Conservation (phyloP, 2,113 vertebrate species). For the Erpornis zantholeuca region DNA sequence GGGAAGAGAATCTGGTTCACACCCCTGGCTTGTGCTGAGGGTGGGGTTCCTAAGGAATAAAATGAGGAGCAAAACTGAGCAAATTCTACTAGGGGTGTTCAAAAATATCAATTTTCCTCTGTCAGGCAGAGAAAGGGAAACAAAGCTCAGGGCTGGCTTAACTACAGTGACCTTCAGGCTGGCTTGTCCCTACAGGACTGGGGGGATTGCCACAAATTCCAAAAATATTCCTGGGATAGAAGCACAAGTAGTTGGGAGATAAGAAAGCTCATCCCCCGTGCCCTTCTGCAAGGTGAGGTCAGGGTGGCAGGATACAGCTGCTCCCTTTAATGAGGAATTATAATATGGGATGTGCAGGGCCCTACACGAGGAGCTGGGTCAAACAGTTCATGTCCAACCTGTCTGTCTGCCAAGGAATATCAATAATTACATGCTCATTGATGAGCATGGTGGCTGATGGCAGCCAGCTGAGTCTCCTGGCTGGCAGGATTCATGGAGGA, state of each 20-base stretch:
- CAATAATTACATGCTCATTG: background rate
- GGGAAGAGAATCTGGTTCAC: background rate
- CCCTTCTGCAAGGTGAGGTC: background rate
- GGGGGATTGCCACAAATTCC: background rate
- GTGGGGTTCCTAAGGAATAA: background rate
- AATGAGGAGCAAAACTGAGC: background rate
- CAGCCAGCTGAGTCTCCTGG: background rate
- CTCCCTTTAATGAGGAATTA: background rate
- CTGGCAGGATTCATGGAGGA: background rate
- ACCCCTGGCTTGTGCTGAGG: background rate
- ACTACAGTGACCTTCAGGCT: background rate
- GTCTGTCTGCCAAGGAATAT: background rate
- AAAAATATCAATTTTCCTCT: background rate
- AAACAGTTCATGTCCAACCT: accelerated
- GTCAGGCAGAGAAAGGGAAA: background rate
- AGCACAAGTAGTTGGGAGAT: background rate
- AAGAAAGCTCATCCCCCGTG: accelerated
- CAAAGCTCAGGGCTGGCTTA: background rate
- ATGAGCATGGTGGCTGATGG: too few species aligned
- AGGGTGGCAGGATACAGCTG: background rate
- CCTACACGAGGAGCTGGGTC: background rate
- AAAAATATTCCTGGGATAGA: background rate
- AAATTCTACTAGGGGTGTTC: background rate
- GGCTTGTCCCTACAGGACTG: background rate
- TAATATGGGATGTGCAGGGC: background rate